Base-by-base conservation (phyloP, 2,888 invertebrate genomes). In the Diadegma fenestrale region DNA sequence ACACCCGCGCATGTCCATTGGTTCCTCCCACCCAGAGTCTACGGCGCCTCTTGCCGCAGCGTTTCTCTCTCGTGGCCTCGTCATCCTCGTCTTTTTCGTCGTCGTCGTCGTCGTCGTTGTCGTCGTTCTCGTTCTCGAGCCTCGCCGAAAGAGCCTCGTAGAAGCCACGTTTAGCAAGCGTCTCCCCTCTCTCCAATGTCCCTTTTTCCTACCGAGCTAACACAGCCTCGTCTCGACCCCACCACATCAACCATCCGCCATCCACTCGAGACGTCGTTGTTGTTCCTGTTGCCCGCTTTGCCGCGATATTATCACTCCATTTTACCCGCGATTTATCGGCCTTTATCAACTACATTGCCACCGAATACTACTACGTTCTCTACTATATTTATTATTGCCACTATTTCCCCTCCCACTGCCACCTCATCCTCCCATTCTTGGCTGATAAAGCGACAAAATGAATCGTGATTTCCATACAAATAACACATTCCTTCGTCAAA, bases 1-100 rank as follows among this genome's bases (percentile, higher is more conserved):
- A 92, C 93, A 94, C 93, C 94, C 93, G 94, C 95, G 95, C 95
- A 95, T 95, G 95, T 93, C 94, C 93, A 95, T 94, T 95, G 94
- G 95, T 93, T 93, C 92, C 93, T 92, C 92, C 93, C 90, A 89
- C 91, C 87, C 93, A 64, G n/a, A n/a, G 92, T 90, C 82, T 61
- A 68, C 79, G 84, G 63, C 87, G 85, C 86, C 87, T 84, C 87
- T 83, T 91, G 89, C 90, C 86, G 86, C 88, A 88, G 82, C 88
- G 88, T 82, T 86, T 80, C 61, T 80, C 85, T 82, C 86, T 85
- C 78, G 80, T 86, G 84, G 76, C 69, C 30, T 33, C 71, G 54
- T 58, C 80, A 80, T 87, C 87, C 69, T 83, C 87, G 84, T 64
- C 85, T 75, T 76, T 87, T 80, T 72, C 87, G 84, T 80, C 85